Percentiles rank a stretch among this genome's conserved stretches.
Evolutionary conservation across 2,113 vertebrate species (phyloP).

Genomic region (Psilopogon haemacephalus): DNA sequence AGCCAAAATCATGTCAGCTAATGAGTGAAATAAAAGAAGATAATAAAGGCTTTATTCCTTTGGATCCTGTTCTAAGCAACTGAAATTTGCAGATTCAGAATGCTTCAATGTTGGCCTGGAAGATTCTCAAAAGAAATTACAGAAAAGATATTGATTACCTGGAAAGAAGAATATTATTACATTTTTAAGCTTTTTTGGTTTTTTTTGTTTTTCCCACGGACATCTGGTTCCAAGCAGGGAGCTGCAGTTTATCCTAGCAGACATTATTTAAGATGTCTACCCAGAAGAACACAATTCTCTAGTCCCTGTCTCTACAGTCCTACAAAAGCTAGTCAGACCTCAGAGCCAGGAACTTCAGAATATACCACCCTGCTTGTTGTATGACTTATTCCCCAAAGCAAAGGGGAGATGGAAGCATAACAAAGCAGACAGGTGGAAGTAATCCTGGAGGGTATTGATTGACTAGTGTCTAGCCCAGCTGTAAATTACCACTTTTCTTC

Average conservation of each 20-base stretch:
- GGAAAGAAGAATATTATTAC: neutral
- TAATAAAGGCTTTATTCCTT: neutral
- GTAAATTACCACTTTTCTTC: neutral
- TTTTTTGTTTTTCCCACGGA: neutral
- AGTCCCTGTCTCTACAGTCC: neutral
- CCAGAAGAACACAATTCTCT: neutral
- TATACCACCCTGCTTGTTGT: neutral
- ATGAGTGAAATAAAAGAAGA: neutral
- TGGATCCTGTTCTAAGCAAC: neutral
- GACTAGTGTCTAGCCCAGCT: neutral
- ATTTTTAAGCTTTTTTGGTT: neutral
- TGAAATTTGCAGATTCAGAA: neutral
- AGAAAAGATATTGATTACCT: neutral
- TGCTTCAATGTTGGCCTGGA: neutral
- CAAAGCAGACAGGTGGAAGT: constrained; percentile 9
- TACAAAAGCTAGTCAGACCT: neutral
- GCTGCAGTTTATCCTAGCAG: neutral
- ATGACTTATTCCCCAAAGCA: neutral
- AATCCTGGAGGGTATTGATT: neutral
- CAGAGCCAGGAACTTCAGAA: neutral
- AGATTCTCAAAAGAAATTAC: neutral
- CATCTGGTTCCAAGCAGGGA: neutral
- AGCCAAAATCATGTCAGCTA: neutral
- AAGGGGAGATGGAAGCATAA: neutral
- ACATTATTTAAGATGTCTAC: neutral